Conservation (phyloP, 2,797 vertebrate species). For the Hyperoplus lanceolatus region DNA sequence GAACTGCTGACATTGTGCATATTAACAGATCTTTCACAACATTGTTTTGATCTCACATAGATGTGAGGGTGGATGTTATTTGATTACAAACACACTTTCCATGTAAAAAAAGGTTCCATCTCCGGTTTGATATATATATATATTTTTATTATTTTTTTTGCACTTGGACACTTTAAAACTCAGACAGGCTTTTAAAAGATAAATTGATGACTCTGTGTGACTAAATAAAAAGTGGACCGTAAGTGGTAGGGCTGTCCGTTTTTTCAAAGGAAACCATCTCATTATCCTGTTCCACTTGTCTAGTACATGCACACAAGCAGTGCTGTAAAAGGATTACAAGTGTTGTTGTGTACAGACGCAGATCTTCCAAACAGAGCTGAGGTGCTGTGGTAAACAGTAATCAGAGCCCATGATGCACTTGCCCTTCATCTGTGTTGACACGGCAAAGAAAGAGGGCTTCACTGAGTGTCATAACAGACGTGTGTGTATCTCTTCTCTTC, state of each 20-base stretch:
- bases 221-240: background rate
- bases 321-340: background rate
- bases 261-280: background rate
- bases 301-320: too few species aligned
- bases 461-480: background rate
- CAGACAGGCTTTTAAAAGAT: background rate
- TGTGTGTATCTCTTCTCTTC: background rate
- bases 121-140: background rate
- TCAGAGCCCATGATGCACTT: background rate
- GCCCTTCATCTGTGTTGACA: background rate
- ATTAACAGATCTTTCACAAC: slow-evolving; percentile 26
- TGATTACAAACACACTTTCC: slow-evolving; percentile 2
- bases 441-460: background rate
- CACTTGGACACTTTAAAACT: background rate
- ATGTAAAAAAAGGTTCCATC: slow-evolving; percentile 11
- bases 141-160: background rate
- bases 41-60: slow-evolving; percentile 32
- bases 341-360: slow-evolving; percentile 2
- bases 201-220: background rate
- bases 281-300: background rate
- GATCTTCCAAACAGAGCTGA: background rate
- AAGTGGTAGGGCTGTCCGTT: background rate
- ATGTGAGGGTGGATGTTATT: slow-evolving; percentile 12
- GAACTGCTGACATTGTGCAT: slow-evolving; percentile 40
- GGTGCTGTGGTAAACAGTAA: background rate